Evolutionary conservation across 2,888 invertebrate genomes (phyloP), one percentile per base, ranked within the genome.

Genomic region (Drosophila kanekoi): DNA sequence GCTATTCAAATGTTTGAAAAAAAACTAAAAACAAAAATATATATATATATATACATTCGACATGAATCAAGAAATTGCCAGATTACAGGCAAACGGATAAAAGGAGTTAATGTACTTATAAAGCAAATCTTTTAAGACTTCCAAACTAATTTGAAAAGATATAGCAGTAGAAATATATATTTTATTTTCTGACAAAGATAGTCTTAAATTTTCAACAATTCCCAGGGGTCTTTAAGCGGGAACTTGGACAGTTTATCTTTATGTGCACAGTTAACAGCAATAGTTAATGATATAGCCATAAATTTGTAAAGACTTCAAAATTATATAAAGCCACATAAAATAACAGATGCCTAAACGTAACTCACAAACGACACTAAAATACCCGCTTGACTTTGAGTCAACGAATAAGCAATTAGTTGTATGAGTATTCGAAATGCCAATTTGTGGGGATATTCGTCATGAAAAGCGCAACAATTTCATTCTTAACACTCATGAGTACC

Each of bases 381-480:
- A 28, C 23, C 41, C 47, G 53, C 35, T 45, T 37, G 16, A 43
- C 14, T 57, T 60, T 16, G 11, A 64, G 37, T 41, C 20, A 52
- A 33, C 32, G 43, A 63, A 52, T 64, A 44, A 53, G 40, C 41
- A 60, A 48, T 56, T 33, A 73, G 51, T 59, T 60, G 32, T 60
- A 33, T 59, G 54, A 59, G 23, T 33, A 66, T 58, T 51, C 14
- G 58, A 28, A 51, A 28, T n/a, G 58, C 14, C 45, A 67, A 45
- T 38, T 62, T 20, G 43, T 33, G 33, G 48, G 43, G 14, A 52
- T 48, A 60, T 47, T 65, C 49, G 56, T 43, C 60, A 54, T 51
- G 35, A 28, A 10, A 41, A 51, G 20, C 28, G 20, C 40, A 58
- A 40, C 57, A 28, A 54, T 67, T 77, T 75, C 78, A 75, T 75